Conservation (phyloP, 2,888 invertebrate species). For the Harpalus rufipes region DNA sequence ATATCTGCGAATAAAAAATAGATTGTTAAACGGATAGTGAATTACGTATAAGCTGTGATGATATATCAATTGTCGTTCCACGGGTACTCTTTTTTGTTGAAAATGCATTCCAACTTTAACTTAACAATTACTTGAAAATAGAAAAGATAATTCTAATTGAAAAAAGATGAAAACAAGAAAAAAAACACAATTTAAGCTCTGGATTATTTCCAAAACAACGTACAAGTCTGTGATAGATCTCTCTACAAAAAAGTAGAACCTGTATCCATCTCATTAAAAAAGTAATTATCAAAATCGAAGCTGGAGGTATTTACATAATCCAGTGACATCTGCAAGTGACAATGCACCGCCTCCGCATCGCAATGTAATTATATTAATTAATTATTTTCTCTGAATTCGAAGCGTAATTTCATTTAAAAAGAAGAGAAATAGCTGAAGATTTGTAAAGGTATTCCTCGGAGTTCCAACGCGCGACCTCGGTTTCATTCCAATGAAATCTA, state of each 20-base stretch:
- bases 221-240: background rate
- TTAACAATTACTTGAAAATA: too few relatives aligned
- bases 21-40: too few relatives aligned
- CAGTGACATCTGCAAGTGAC: constrained; percentile 47
- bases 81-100: too few relatives aligned
- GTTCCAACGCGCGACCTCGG: constrained; percentile 21
- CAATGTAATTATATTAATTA: constrained; percentile 60
- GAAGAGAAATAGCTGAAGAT: constrained; percentile 28
- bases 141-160: too few relatives aligned
- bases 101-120: too few relatives aligned
- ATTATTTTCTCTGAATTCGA: constrained; percentile 54
- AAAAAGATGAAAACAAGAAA: too few relatives aligned
- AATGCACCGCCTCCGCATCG: constrained; percentile 20
- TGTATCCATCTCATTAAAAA: constrained; percentile 18
- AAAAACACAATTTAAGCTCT: too few relatives aligned
- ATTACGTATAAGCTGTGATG: too few relatives aligned
- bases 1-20: too few relatives aligned
- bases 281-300: constrained; percentile 21
- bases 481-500: constrained; percentile 50
- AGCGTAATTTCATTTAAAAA: constrained; percentile 55
- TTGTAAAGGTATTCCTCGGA: constrained; percentile 43
- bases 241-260: background rate
- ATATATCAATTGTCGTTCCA: too few relatives aligned
- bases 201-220: background rate
- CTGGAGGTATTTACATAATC: constrained; percentile 36